Evolutionary conservation across 37 sponge, comb jelly and placozoan genomes (phyloP).

Genomic region (Chondrosia reniformis): DNA sequence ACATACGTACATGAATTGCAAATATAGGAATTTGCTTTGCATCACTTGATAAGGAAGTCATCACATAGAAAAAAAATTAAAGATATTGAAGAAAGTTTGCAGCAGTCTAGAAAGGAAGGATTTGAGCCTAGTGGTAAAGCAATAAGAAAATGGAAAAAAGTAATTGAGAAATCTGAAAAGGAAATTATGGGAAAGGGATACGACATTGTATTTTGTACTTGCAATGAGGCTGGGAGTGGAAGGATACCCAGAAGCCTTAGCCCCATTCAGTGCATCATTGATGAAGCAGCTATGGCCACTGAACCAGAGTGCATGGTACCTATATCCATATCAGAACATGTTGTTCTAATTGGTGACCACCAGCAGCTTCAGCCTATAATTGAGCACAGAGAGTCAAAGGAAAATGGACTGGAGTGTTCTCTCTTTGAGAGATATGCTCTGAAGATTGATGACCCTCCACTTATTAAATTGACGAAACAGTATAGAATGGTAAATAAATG

Average conservation of each 20-base stretch:
- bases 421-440: constrained; percentile 28
- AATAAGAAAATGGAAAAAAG: background rate
- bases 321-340: constrained; percentile 27
- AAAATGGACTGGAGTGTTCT: background rate
- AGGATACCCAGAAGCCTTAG: background rate
- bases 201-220: constrained; percentile 17
- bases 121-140: constrained; percentile 1
- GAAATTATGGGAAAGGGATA: background rate
- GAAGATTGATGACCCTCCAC: background rate
- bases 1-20: no score
- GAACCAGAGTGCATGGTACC: constrained; percentile 59
- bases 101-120: no score
- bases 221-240: constrained; percentile 12
- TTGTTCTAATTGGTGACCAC: constrained; percentile 29
- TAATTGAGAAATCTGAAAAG: background rate
- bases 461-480: constrained; percentile 26
- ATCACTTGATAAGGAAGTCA: constrained; percentile 13
- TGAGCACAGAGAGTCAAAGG: background rate
- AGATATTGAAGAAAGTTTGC: constrained; percentile 11
- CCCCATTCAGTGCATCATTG: constrained; percentile 34
- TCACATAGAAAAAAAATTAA: background rate
- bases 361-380: constrained; percentile 18
- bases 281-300: constrained; percentile 58
- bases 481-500: constrained; percentile 58
- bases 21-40: constrained; percentile 46